Conservation (phyloP, 2,113 vertebrate genomes). For the Myotis lucifugus region DNA sequence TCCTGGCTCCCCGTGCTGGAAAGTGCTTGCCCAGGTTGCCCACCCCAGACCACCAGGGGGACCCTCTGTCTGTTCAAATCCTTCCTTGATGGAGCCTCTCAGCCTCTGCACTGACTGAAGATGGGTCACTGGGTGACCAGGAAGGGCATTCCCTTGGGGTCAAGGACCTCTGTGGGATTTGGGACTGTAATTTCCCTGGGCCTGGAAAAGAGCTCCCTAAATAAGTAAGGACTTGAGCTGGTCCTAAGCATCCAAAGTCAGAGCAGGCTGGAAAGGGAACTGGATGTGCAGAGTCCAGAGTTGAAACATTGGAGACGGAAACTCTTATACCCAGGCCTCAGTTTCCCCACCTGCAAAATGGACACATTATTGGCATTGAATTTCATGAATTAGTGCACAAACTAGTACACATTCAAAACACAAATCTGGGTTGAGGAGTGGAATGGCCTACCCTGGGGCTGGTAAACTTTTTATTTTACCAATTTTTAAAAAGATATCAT, state of each 20-base stretch:
- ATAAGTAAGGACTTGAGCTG: neutral
- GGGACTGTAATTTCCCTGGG: neutral
- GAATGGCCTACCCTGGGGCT: neutral
- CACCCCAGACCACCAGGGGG: neutral
- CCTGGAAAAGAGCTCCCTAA: neutral
- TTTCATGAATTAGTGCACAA: neutral
- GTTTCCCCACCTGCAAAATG: neutral
- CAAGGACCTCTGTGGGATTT: neutral
- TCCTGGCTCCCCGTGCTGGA: neutral
- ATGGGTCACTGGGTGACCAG: fast-evolving
- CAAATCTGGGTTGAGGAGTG: neutral
- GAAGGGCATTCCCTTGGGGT: neutral
- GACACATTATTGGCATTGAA: neutral
- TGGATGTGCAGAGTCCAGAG: neutral
- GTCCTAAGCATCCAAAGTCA: neutral
- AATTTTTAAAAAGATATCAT: neutral
- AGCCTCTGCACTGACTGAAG: neutral
- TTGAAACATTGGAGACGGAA: neutral
- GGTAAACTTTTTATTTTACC: neutral
- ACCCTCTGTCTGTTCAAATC: neutral
- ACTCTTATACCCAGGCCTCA: neutral
- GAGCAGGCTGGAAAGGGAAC: neutral
- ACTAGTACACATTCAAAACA: neutral
- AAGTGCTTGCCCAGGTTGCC: neutral
- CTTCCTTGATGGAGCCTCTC: neutral